Conservation (phyloP, 2,113 vertebrate genomes). For the Xenus cinereus region DNA sequence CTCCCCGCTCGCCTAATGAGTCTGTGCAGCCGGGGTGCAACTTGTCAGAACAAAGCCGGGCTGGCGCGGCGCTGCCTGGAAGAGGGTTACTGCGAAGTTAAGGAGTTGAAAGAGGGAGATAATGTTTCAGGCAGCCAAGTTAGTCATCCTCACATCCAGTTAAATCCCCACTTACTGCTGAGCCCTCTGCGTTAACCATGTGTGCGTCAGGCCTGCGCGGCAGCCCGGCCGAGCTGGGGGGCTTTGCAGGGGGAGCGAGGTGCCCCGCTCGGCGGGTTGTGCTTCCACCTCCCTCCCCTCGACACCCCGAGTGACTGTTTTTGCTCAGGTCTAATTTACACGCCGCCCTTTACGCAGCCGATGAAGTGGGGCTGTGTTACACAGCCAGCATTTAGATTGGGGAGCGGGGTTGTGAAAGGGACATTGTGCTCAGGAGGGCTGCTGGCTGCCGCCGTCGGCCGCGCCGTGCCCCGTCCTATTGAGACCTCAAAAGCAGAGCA, state of each 20-base stretch:
- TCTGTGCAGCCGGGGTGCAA: not conserved
- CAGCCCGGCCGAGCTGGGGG: not conserved
- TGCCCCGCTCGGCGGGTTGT: not conserved
- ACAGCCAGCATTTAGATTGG: not conserved
- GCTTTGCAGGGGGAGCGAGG: not conserved
- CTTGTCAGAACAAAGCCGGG: slow-evolving; percentile 38
- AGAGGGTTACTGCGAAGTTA: slow-evolving; percentile 9
- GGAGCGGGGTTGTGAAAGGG: slow-evolving; percentile 13
- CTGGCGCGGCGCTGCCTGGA: not conserved
- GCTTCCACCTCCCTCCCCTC: not conserved
- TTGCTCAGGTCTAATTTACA: slow-evolving; percentile 14
- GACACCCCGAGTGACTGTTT: not conserved
- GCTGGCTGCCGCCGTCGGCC: not conserved
- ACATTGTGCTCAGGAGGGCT: not conserved
- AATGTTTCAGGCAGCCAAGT: slow-evolving; percentile 30
- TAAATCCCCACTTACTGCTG: not conserved
- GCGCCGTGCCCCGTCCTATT: not conserved
- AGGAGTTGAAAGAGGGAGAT: slow-evolving; percentile 18
- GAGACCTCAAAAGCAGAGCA: slow-evolving; percentile 20
- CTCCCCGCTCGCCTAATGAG: not conserved
- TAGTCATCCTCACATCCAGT: slow-evolving; percentile 20
- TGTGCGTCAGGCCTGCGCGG: not conserved
- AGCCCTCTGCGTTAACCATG: not conserved
- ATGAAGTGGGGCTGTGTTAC: not conserved
- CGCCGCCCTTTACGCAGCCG: not conserved